Evolutionary conservation across 2,888 invertebrate genomes (phyloP).

Genomic region (Chrysodeixis includens): DNA sequence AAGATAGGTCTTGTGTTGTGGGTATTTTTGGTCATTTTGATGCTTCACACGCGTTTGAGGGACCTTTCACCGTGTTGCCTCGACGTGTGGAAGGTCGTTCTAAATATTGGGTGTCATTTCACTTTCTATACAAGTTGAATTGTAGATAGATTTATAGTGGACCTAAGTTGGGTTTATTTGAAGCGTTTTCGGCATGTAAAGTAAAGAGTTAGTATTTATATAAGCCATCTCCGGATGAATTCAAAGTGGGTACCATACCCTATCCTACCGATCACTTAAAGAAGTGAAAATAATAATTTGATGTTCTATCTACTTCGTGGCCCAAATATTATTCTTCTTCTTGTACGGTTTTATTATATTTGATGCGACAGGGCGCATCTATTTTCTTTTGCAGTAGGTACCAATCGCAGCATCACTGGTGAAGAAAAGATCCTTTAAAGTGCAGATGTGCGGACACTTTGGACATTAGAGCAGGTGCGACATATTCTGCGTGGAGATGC

Average conservation of each 20-base stretch:
- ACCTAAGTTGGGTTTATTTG: not conserved
- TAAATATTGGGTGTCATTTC: constrained; percentile 1
- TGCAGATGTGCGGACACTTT: too few species aligned
- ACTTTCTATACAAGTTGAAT: not conserved
- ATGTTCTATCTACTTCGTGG: too few species aligned
- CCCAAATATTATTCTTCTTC: too few species aligned
- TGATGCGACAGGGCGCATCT: too few species aligned
- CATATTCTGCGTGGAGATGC: too few species aligned
- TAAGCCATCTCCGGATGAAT: not conserved
- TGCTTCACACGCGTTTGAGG: constrained; percentile 35
- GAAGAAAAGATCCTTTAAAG: too few species aligned
- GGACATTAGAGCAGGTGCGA: too few species aligned
- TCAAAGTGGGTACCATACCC: too few species aligned
- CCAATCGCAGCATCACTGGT: too few species aligned
- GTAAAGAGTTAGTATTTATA: not conserved
- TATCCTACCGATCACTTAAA: not conserved
- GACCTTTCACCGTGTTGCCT: constrained; percentile 28
- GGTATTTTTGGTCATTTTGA: constrained; percentile 58
- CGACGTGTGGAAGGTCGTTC: constrained; percentile 3
- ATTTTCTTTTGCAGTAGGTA: too few species aligned
- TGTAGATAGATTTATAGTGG: not conserved
- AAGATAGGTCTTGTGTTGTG: constrained; percentile 52
- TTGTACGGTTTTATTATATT: too few species aligned
- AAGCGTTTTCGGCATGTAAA: not conserved
- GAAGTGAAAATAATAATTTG: not conserved